Base-by-base conservation (phyloP, 1,140 invertebrate species). In the Temnothorax nylanderi region DNA sequence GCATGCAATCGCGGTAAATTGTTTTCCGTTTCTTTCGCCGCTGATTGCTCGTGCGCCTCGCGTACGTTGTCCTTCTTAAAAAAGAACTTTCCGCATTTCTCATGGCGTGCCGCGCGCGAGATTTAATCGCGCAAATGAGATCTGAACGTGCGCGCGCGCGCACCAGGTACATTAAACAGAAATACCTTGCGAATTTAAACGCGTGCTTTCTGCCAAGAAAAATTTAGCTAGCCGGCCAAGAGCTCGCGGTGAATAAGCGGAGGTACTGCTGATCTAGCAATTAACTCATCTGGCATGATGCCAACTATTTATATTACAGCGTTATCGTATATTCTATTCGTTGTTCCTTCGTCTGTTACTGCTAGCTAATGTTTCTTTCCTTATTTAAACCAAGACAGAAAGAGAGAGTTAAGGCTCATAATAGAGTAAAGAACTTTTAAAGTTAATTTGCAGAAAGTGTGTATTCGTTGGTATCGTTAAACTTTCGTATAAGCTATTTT, bases 121-220 rank as follows among this genome's bases (percentile, higher is more conserved):
- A 90, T 91, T 86, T 90, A 88, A 91, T 91, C 89, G 76, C 72
- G 2, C 64, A 88, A 91, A 90, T 88, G 87, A 91, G 89, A 90
- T 88, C 51, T 80, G 58, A 88, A 88, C 78, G 72, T 71, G 41
- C 58, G 58, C 54, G 60, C 11, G 44, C 58, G 58, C 54, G 60
- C 11, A 72, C 58, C 56, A 49, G 76, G n/a, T 58, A 76, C 58
- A 88, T 90, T 86, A 90, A 91, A 85, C 65, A 49, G 80, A 84
- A 88, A 90, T 85, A 91, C 78, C 41, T 82, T 60, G 72, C 71
- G 74, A 90, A 87, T 56, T 85, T 88, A 65, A 69, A 26, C 51
- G 77, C 77, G 54, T 54, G 78, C 60, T 58, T 88, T 71, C 75
- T 91, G 89, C 90, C 87, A 90, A 90, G 89, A 91, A 87, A 90